These are phyloP conservation scores for Diprion similis DNA, from an alignment of 1,140 invertebrate species.

Conservation along the genomic window DNA sequence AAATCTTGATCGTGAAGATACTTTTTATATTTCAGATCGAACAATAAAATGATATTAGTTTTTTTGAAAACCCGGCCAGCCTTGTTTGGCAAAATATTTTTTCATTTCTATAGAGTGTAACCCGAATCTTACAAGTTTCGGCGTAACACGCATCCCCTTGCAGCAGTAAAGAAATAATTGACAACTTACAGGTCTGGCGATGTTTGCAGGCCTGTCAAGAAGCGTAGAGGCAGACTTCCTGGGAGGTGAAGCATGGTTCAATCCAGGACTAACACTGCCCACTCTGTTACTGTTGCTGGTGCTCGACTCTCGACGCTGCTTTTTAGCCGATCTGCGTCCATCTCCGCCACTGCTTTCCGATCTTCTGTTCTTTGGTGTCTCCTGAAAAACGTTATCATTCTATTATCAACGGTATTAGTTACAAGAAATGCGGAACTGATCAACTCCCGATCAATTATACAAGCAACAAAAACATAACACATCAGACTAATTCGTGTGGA, in stretches of 20 bases:
- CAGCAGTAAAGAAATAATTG: not conserved
- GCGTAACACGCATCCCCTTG: too few relatives aligned
- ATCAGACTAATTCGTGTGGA: too few relatives aligned
- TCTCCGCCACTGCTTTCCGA: conserved; percentile 44
- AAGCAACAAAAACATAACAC: too few relatives aligned
- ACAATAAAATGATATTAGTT: too few relatives aligned
- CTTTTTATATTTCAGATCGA: too few relatives aligned
- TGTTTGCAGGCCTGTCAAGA: conserved; percentile 72
- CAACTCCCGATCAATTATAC: too few relatives aligned
- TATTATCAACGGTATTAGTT: conserved; percentile 6
- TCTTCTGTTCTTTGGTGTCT: conserved; percentile 54
- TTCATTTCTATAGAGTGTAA: too few relatives aligned
- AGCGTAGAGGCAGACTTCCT: conserved; percentile 66
- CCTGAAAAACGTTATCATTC: conserved; percentile 37
- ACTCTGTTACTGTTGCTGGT: conserved; percentile 50
- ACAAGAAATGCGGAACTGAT: too few relatives aligned
- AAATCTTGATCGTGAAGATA: too few relatives aligned
- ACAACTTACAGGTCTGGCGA: conserved; percentile 71
- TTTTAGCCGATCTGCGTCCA: conserved; percentile 50
- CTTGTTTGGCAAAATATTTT: too few relatives aligned
- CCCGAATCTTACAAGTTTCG: too few relatives aligned
- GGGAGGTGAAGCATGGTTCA: conserved; percentile 66
- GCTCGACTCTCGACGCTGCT: conserved; percentile 53
- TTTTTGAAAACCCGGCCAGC: too few relatives aligned
- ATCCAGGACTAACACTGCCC: conserved; percentile 50